Base-by-base conservation (phyloP, 2,888 invertebrate species). In the Amphipyra berbera region DNA sequence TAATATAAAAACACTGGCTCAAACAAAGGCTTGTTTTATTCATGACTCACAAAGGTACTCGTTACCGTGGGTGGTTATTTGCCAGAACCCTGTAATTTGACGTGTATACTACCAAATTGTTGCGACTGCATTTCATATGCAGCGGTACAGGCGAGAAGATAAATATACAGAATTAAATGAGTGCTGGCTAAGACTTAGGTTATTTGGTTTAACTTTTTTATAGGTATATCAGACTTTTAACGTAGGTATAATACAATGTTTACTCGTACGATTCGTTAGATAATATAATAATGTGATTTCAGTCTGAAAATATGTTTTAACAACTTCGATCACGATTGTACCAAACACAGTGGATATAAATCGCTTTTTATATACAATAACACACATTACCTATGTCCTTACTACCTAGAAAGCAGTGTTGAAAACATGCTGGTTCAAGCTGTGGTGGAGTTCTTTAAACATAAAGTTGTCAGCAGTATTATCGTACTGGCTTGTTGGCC, bases 401-500 rank as follows among this genome's bases (percentile, higher is more conserved):
- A 5, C 8, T 21, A n/a, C 8, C 2, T 21, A 37, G 21, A 55
- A 41, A 15, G 10, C 13, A 15, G 49, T 40, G 10, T 35, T 40
- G 27, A 21, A 46, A 89, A 85, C 83, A 71, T 88, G 42, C 45
- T 74, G 38, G 53, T 79, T n/a, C 68, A 81, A 13, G 86, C 85
- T 2, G 66, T 92, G 13, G 83, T 78, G 0, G 84, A 84, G 10
- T 85, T 89, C 38, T 93, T 92, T 56, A 90, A 85, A 61, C 78
- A 85, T 40, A 93, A 90, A 83, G 60, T 86, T 5, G 89, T 89
- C 7, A 75, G 83, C 15, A 90, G 87, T 40, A 79, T 93, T 33
- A 82, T 92, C 13, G 70, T 92, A 15, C 62, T 94, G 27, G 78
- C 89, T 50, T 91, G 92, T 66, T 90, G 87, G 85, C 54, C 87